phyloP scores from a whole-genome alignment of 1,140 invertebrate species.

The Leptoteleia sp. region DNA sequence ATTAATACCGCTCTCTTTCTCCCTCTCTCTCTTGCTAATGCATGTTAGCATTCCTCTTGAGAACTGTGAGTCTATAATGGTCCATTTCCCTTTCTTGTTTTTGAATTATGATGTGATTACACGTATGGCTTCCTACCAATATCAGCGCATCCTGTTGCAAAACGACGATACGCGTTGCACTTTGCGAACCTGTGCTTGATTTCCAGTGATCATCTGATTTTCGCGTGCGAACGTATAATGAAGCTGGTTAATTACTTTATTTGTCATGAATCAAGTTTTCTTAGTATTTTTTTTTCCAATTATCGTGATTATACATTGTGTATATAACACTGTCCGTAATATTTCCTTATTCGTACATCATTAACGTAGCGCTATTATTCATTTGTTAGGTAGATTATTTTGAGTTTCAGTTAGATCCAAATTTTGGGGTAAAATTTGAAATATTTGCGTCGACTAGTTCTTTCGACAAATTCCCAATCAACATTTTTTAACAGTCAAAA shows the following conservation, averaged over 20 bases:
- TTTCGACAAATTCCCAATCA: too few species aligned
- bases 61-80: constrained; percentile 70
- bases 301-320: constrained; percentile 11
- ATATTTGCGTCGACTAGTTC: too few species aligned
- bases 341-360: too few species aligned
- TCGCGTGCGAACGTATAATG: constrained; percentile 27
- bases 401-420: too few species aligned
- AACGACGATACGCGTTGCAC: constrained; percentile 32
- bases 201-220: constrained; percentile 42
- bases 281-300: too few species aligned
- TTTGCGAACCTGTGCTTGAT: constrained; percentile 9
- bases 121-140: constrained; percentile 54
- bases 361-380: too few species aligned
- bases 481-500: too few species aligned
- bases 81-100: constrained; percentile 73
- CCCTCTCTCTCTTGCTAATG: constrained; percentile 6
- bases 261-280: constrained; percentile 12
- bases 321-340: too few species aligned
- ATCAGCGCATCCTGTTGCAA: constrained; percentile 75
- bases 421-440: too few species aligned
- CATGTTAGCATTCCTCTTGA: constrained; percentile 47
- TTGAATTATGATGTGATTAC: constrained; percentile 75
- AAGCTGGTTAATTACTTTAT: constrained; percentile 40
- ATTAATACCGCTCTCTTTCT: too few species aligned
- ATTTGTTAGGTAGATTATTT: too few species aligned